Base-by-base conservation (phyloP, 1,140 invertebrate species). In the Anoplolepis gracilipes region DNA sequence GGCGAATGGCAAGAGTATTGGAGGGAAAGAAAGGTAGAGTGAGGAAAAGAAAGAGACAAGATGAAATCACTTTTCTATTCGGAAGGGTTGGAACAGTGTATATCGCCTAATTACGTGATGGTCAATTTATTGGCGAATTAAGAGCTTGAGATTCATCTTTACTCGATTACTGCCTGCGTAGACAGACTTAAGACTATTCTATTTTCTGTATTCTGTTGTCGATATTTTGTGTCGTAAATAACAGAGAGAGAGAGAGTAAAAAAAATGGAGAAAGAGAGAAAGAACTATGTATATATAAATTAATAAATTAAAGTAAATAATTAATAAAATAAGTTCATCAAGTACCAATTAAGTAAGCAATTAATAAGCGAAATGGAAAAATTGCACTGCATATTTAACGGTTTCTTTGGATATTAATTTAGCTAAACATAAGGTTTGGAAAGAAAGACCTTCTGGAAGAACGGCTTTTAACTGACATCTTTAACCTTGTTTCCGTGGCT, bases 141-240 rank as follows among this genome's bases (percentile, higher is more conserved):
- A 81, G 65, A 72, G n/a, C 78, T 81, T 6, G 53, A 19, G 39
- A 81, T 42, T 81, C 49, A 65, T 81, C 36, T 30, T 70, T 16
- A 57, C 36, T 72, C 36, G 36, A 72, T 72, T 81, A 72, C 30
- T 30, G 25, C 46, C n/a, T 22, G 59, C 42, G 36, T 39, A 67
- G 59, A 33, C 22, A 39, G 42, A 69, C 28, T 11, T 70, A 25
- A 69, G 6, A 16, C n/a, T 30, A 69, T 55, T 22, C 13, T 22
- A 19, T 16, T n/a, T n/a, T 22, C 22, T 6, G 16, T 4, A 49
- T 13, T 42, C 10, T n/a, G 1, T 39, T 33, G 11, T 1, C 25
- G 36, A 72, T 42, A 57, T 39, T 69, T n/a, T 25, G 28, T 19
- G 25, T 30, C 28, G 46, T 22, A 39, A 10, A 6, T 3, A 36